phyloP scores from a whole-genome alignment of 2,888 invertebrate genomes.

The Autographa pulchrina region DNA sequence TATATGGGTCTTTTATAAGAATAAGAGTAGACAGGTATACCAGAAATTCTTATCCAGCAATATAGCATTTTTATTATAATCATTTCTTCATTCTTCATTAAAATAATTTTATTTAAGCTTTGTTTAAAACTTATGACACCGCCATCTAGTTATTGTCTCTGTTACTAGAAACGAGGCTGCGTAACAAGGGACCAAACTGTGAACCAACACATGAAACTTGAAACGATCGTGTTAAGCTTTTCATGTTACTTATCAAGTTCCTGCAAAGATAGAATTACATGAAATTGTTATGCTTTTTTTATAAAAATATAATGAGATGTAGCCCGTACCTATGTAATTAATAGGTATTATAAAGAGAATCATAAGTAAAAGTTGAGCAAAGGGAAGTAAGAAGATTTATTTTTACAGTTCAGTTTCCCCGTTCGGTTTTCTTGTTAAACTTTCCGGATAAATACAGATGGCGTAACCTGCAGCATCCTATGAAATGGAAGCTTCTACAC shows the following conservation, averaged over 20 bases:
- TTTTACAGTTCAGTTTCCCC: conserved; percentile 7
- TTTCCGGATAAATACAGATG: conserved; percentile 38
- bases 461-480: conserved; percentile 30
- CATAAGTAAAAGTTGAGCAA: not conserved
- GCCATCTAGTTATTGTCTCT: conserved; percentile 46
- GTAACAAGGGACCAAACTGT: not conserved
- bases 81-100: not conserved
- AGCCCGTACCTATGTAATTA: not conserved
- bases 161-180: conserved; percentile 41
- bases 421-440: conserved; percentile 16
- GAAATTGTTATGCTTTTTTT: not conserved
- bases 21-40: no score
- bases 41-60: no score
- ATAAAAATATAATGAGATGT: not conserved
- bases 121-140: conserved; percentile 16
- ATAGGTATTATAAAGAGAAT: not conserved
- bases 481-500: not conserved
- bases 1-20: no score
- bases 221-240: not conserved
- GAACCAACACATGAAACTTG: not conserved
- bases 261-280: not conserved
- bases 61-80: no score
- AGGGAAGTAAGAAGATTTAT: not conserved
- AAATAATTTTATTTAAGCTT: not conserved
- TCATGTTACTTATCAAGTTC: not conserved